Base-by-base conservation (phyloP, 2,888 invertebrate genomes). In the Ophion obscuratus region DNA sequence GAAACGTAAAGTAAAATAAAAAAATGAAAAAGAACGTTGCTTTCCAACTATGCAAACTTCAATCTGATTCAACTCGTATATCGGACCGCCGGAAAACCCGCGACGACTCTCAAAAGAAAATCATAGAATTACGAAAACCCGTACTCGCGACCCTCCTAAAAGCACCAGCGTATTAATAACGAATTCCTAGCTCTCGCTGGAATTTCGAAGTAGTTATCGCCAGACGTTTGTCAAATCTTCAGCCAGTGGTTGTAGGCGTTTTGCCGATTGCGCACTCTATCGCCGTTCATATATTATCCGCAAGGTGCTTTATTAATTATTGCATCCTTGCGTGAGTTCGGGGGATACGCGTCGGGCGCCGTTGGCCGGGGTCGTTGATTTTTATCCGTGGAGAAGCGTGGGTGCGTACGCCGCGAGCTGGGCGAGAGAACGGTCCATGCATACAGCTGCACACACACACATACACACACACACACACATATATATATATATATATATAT, bases 321-420 rank as follows among this genome's bases (percentile, higher is more conserved):
- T 40, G 40, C 44, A 5, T 40, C 67, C 44, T 83, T 83, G 82
- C 70, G 74, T 66, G 64, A 77, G 71, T 71, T 62, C n/a, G 20
- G 61, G 70, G 74, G 53, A 31, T n/a, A 79, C 75, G 75, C 76
- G 78, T 79, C 79, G 57, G 68, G 74, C 44, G n/a, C 7, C 57
- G 17, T 59, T 73, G 53, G 40, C n/a, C 66, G 74, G 74, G 62
- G 64, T 70, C 81, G 71, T 71, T 85, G 74, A 70, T 74, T 82
- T 81, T 59, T 73, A 75, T 78, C 68, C 44, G 80, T 40, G 40
- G 44, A n/a, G 80, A 81, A 40, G 83, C 83, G 85, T 83, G 85
- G 83, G 85, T 80, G 85, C 62, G 24, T 67, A 61, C 57, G 6
- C 57, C 20, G 47, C 27, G 53, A 17, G 14, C 14, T 14, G 17